Evolutionary conservation across 2,113 vertebrate genomes (phyloP), one percentile per base, ranked within the genome.

Genomic region (Lamprotornis superbus): DNA sequence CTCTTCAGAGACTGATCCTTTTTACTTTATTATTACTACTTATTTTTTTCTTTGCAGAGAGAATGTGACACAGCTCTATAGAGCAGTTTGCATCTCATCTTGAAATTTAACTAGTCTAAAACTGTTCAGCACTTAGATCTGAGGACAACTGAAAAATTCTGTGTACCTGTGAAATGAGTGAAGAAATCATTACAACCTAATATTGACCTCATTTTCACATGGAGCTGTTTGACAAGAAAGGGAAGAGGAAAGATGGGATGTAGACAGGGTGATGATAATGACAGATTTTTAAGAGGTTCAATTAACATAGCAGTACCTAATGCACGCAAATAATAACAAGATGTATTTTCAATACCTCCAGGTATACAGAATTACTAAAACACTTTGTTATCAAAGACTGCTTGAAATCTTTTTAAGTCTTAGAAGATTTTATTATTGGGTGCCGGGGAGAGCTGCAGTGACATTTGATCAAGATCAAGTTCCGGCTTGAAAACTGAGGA

Each of bases 161-260:
- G 1, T 78, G 77, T 84, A 94, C 81, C 87, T 94, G 89, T 75
- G 93, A 96, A 93, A 94, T 37, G 60, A 91, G 74, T 87, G 87
- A 95, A 91, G 83, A 93, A 95, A 89, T 84, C 42, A 82, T 81
- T 89, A 75, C 56, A 63, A 82, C 35, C 60, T 63, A 87, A 64
- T 74, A 89, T 1, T 74, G 56, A 91, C 83, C 91, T 94, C 60
- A 89, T 94, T 95, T 60, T 87, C 77, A 91, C 87, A 87, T 93
- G 47, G 81, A 74, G 42, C 30, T 81, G 39, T 91, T 91, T 91
- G 90, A 82, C 52, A 87, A 87, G 76, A 73, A 71, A 89, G 68
- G 53, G 55, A 81, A 40, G 11, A 83, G 55, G 69, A 87, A 93
- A 39, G 42, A 78, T 46, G 25, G 52, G 19, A 28, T 75, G 69